Conservation (phyloP, 2,113 vertebrate species). For the Phrynocephalus versicolor region DNA sequence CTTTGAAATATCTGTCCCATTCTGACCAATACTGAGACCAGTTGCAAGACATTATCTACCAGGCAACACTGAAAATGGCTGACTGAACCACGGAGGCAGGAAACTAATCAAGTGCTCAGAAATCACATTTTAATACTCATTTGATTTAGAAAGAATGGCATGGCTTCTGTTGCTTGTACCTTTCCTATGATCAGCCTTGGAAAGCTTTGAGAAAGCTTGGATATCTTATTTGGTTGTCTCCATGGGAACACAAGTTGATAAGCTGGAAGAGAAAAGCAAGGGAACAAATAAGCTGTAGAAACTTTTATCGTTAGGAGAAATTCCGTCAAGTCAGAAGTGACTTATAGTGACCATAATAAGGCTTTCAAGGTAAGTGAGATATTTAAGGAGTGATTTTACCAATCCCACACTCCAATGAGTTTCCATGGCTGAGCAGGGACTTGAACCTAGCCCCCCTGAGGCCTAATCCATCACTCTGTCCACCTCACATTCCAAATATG, state of each 20-base stretch:
- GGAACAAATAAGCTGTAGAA: neutral
- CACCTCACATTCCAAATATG: no score
- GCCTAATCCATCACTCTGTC: no score
- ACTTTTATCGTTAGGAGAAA: neutral
- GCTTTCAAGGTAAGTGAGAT: no score
- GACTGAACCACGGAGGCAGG: neutral
- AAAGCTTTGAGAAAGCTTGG: slow-evolving; percentile 71
- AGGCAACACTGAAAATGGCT: neutral
- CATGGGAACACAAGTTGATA: slow-evolving; percentile 68
- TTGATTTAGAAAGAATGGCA: neutral
- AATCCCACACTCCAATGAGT: no score
- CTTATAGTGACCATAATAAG: no score
- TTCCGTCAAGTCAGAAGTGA: neutral
- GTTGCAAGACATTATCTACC: neutral
- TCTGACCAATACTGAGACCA: no score
- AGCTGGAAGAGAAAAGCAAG: slow-evolving; percentile 58
- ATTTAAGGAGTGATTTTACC: no score
- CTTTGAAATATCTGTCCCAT: neutral
- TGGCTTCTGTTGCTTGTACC: neutral
- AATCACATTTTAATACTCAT: neutral
- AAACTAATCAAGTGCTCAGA: neutral
- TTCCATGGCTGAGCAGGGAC: no score
- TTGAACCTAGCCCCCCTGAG: no score
- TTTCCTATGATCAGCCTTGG: slow-evolving; percentile 49
- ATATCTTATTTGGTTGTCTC: slow-evolving; percentile 70